phyloP scores from a whole-genome alignment of 2,113 vertebrate species.

The Chroicocephalus ridibundus region DNA sequence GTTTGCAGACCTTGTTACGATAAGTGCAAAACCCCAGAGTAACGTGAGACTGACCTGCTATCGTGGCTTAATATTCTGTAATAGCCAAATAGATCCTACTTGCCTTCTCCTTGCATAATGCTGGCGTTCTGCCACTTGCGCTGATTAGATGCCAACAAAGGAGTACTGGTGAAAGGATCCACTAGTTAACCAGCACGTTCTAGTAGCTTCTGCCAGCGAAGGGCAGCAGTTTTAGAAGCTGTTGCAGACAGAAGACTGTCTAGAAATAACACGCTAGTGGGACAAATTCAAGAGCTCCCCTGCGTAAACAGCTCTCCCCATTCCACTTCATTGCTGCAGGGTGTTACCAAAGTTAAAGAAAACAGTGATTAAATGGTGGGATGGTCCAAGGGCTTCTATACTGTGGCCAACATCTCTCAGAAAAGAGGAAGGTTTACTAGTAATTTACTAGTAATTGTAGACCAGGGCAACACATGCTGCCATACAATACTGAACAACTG shows the following conservation, averaged over 20 bases:
- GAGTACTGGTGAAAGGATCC: not conserved
- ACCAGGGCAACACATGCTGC: not conserved
- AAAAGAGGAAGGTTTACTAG: not conserved
- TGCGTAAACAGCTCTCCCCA: not conserved
- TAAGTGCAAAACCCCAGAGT: not conserved
- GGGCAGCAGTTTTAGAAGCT: not conserved
- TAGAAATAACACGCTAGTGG: not conserved
- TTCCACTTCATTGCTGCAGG: not conserved
- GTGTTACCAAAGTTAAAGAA: not conserved
- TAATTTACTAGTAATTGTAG: not conserved
- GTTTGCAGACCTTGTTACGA: not conserved
- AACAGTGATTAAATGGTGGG: not conserved
- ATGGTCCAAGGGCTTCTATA: not conserved
- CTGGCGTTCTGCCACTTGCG: not conserved
- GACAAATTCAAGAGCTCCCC: not conserved
- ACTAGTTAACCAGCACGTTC: not conserved
- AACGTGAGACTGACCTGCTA: accelerated
- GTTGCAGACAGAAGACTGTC: not conserved
- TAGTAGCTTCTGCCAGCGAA: not conserved
- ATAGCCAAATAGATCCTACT: not conserved
- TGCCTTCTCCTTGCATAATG: not conserved
- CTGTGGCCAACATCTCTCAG: not conserved
- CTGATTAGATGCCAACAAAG: not conserved
- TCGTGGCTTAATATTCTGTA: not conserved
- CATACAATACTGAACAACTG: not conserved